phyloP scores from a whole-genome alignment of 2,888 invertebrate genomes.

The Conistra vaccinii region DNA sequence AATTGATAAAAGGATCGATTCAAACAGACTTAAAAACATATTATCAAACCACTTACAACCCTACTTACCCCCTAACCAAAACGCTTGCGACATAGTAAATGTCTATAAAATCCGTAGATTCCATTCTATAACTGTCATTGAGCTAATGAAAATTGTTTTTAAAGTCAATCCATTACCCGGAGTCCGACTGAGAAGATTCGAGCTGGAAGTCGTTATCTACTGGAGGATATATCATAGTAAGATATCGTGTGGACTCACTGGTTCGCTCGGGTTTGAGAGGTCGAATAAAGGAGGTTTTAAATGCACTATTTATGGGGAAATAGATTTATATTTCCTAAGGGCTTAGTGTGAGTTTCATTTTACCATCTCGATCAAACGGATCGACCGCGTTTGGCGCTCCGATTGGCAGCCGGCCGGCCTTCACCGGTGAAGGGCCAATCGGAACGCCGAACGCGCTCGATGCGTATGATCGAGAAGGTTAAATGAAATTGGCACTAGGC shows the following conservation, averaged over 20 bases:
- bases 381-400: no score
- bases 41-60: background rate
- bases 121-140: constrained; percentile 41
- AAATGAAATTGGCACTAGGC: no score
- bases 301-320: no score
- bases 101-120: constrained; percentile 38
- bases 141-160: constrained; percentile 71
- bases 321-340: no score
- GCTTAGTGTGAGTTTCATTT: no score
- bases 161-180: constrained; percentile 64
- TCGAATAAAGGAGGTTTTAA: background rate
- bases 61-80: background rate
- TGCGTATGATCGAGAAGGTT: no score
- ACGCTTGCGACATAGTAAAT: background rate
- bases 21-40: no score
- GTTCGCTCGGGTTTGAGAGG: constrained; percentile 15
- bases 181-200: constrained; percentile 53
- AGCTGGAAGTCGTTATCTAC: constrained; percentile 25
- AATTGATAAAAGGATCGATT: no score
- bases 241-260: background rate
- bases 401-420: no score
- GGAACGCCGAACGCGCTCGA: no score
- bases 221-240: constrained; percentile 26
- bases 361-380: no score
- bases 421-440: no score